Evolutionary conservation across 2,113 vertebrate genomes (phyloP).

Genomic region (Pimephales promelas): DNA sequence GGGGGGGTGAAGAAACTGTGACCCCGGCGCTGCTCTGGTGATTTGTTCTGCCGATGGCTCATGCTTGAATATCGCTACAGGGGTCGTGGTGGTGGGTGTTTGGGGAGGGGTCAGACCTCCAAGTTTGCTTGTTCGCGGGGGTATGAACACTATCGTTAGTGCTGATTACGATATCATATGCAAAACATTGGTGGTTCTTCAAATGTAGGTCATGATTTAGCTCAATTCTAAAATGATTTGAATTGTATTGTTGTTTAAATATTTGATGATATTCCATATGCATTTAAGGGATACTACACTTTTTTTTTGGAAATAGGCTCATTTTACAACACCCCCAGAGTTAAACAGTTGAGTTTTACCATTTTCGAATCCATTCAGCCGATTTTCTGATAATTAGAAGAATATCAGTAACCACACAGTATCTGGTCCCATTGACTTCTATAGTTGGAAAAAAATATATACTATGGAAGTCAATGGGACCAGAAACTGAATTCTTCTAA

Average conservation of each 20-base stretch:
- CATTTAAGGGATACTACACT: too few species aligned
- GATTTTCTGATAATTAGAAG: too few species aligned
- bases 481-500: too few species aligned
- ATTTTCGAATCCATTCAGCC: too few species aligned
- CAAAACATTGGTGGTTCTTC: conserved; percentile 1
- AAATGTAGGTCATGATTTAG: neutral
- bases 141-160: neutral
- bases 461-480: too few species aligned
- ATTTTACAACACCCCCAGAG: too few species aligned
- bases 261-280: neutral
- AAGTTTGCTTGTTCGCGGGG: neutral
- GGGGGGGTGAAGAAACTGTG: conserved; percentile 22
- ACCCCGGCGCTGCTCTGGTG: conserved; percentile 41
- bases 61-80: neutral
- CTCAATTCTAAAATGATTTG: neutral
- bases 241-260: too few species aligned
- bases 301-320: too few species aligned
- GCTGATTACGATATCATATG: neutral
- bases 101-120: neutral
- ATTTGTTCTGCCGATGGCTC: conserved; percentile 42
- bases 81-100: neutral
- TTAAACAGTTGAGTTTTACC: too few species aligned
- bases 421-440: too few species aligned
- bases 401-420: too few species aligned
- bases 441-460: too few species aligned